A percentile compares a stretch with the other conserved stretches of the same genome.
phyloP scores from a whole-genome alignment of 2,797 vertebrate genomes.

The Tenualosa thibaudeaui region DNA sequence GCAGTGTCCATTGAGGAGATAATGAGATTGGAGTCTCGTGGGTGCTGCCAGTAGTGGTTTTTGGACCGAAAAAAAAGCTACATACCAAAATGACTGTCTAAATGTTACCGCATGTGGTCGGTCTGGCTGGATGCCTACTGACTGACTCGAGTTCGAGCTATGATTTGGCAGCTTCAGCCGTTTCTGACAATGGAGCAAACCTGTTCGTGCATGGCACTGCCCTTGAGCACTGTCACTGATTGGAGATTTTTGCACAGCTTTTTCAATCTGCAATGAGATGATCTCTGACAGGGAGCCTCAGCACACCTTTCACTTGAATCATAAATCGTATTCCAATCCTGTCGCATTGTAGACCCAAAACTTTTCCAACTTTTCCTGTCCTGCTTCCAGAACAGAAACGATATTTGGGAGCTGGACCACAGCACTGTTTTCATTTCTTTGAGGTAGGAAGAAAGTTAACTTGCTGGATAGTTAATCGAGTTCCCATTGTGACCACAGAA shows the following conservation, averaged over 20 bases:
- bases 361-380: not conserved
- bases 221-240: not conserved
- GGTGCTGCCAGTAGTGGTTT: slow-evolving; percentile 37
- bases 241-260: not conserved
- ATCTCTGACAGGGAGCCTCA: not conserved
- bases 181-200: slow-evolving; percentile 39
- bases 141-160: slow-evolving; percentile 23
- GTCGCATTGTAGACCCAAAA: not conserved
- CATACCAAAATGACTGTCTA: slow-evolving; percentile 42
- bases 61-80: slow-evolving; percentile 17
- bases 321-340: not conserved
- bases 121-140: slow-evolving; percentile 39
- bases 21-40: slow-evolving; percentile 23
- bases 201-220: not conserved
- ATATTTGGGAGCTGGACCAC: slow-evolving; percentile 12
- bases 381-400: not conserved
- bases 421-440: not conserved
- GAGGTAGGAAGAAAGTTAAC: slow-evolving; percentile 17
- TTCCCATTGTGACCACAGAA: slow-evolving; percentile 14
- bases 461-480: slow-evolving; percentile 16
- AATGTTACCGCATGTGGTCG: slow-evolving; percentile 53
- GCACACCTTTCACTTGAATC: not conserved
- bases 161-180: slow-evolving; percentile 29
- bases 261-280: not conserved
- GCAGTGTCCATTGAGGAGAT: slow-evolving; percentile 41